Evolutionary conservation across 2,888 invertebrate species (phyloP).

Genomic region (Dryocosmus kuriphilus): DNA sequence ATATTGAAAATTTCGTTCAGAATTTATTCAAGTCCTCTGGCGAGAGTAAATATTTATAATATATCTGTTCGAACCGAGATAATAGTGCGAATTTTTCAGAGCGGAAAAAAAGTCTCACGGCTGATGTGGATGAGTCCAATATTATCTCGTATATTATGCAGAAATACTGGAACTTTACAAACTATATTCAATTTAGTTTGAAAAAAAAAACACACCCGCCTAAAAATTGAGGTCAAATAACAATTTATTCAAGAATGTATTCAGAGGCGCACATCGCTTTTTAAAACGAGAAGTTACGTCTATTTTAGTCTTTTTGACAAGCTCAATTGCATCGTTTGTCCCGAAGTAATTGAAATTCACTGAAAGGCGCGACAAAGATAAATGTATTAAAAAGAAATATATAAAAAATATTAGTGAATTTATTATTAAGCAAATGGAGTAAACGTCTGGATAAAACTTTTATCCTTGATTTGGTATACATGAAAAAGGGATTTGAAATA

Average conservation of each 20-base stretch:
- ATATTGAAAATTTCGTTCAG: not conserved
- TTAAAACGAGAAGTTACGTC: not conserved
- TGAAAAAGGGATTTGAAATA: conserved; percentile 28
- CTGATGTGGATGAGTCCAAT: too few relatives aligned
- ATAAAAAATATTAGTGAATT: not conserved
- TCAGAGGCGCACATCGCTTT: not conserved
- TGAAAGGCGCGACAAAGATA: not conserved
- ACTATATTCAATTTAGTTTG: not conserved
- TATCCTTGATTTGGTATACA: conserved; percentile 1
- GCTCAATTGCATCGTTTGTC: not conserved
- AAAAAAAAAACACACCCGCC: conserved; percentile 16
- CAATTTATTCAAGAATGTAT: conserved; percentile 21
- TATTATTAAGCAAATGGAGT: not conserved
- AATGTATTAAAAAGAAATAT: not conserved
- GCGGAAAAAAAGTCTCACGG: not conserved
- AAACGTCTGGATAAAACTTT: not conserved
- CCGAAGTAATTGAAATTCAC: not conserved
- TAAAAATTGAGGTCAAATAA: conserved; percentile 24
- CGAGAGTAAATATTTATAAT: not conserved
- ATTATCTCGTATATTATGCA: not conserved
- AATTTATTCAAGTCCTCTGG: not conserved
- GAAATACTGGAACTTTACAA: conserved; percentile 18
- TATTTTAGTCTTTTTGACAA: conserved; percentile 7
- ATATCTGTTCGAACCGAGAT: not conserved
- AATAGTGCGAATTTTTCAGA: conserved; percentile 24